Evolutionary conservation across 1,140 invertebrate genomes (phyloP).

Genomic region (Pogonognathellus flavescens): DNA sequence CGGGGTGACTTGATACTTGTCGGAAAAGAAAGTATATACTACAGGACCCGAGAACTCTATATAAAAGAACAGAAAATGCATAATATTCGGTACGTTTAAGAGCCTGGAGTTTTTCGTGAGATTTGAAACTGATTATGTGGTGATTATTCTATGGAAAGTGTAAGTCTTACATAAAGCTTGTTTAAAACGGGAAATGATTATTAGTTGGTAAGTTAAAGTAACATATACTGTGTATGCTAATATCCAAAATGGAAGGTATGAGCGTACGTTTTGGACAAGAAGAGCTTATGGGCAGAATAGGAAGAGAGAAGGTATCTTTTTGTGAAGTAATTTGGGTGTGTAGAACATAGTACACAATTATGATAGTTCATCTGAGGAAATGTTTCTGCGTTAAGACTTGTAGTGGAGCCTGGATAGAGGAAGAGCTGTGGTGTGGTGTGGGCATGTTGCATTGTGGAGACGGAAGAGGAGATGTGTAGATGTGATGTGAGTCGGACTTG

Average conservation of each 20-base stretch:
- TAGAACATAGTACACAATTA: slow-evolving; percentile 56
- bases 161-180: slow-evolving; percentile 3
- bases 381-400: slow-evolving; percentile 42
- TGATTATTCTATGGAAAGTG: slow-evolving; percentile 31
- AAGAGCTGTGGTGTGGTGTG: not conserved
- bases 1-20: slow-evolving; percentile 21
- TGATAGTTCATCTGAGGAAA: slow-evolving; percentile 56
- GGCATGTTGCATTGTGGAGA: not conserved
- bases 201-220: not conserved
- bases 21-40: not conserved
- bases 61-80: too few species aligned
- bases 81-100: not conserved
- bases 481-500: not conserved
- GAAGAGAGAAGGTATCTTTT: slow-evolving; percentile 43
- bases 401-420: not conserved
- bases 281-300: not conserved
- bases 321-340: slow-evolving; percentile 55
- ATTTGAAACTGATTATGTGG: slow-evolving; percentile 44
- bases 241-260: not conserved
- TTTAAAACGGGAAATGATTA: slow-evolving; percentile 32
- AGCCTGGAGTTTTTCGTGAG: slow-evolving; percentile 5
- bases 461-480: not conserved
- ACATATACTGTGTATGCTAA: not conserved
- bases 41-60: too few species aligned
- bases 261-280: not conserved